phyloP scores from a whole-genome alignment of 2,888 invertebrate species.

The Strigamia crassipes region DNA sequence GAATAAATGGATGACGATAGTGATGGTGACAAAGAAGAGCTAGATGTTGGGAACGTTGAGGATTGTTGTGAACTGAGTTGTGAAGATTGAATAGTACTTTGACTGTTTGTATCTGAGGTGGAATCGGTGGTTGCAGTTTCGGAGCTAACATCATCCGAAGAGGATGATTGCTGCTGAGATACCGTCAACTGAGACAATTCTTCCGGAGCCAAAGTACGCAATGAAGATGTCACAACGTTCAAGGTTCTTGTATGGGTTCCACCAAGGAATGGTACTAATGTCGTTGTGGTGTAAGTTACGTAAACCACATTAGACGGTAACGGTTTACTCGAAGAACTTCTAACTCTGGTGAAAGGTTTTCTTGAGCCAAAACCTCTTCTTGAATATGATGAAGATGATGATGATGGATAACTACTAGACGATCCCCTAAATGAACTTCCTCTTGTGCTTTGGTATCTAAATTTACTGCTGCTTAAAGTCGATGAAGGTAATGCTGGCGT shows the following conservation, averaged over 20 bases:
- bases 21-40: not conserved
- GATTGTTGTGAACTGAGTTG: not conserved
- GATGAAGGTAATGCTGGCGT: not conserved
- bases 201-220: constrained; percentile 52
- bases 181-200: constrained; percentile 48
- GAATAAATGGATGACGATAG: not conserved
- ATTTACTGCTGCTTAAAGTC: not conserved
- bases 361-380: constrained; percentile 33
- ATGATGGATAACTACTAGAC: not conserved
- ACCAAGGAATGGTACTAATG: constrained; percentile 53
- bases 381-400: not conserved
- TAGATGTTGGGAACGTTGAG: not conserved
- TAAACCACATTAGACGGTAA: constrained; percentile 52
- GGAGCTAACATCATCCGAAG: not conserved
- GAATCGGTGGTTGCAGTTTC: not conserved
- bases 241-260: constrained; percentile 53
- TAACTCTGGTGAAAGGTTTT: not conserved
- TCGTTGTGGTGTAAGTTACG: constrained; percentile 53
- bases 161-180: constrained; percentile 20
- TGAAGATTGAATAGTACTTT: not conserved
- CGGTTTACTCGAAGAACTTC: not conserved
- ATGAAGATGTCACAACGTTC: constrained; percentile 53
- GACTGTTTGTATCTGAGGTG: not conserved
- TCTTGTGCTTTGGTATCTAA: not conserved
- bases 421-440: not conserved